Percentiles rank a stretch among this genome's conserved stretches.
Evolutionary conservation across 2,797 vertebrate genomes (phyloP).

Genomic region (Neosilurus hyrtlii): DNA sequence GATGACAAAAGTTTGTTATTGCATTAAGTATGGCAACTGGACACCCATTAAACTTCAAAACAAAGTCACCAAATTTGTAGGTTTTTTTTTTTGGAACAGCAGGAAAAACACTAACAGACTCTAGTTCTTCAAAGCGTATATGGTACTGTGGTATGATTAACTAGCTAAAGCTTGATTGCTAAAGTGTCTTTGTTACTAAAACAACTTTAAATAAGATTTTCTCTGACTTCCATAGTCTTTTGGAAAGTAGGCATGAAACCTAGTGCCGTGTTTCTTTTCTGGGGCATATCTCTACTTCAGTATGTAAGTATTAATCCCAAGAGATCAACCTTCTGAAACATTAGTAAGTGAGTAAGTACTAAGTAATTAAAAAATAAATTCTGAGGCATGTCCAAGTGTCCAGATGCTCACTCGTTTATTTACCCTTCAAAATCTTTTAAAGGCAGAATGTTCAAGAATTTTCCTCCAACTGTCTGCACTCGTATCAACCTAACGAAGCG

Average conservation of each 20-base stretch:
- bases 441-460: background rate
- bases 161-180: background rate
- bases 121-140: no score
- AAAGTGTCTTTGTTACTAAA: background rate
- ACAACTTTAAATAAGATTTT: no score
- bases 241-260: background rate
- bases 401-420: background rate
- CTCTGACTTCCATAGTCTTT: background rate
- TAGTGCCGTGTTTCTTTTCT: background rate
- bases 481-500: slow-evolving; percentile 21
- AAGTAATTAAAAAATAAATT: background rate
- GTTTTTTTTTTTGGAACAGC: no score
- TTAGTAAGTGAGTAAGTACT: no score
- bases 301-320: background rate
- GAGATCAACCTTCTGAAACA: background rate
- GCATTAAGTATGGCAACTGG: no score
- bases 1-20: no score
- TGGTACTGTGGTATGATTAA: no score
- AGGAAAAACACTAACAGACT: no score
- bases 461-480: background rate
- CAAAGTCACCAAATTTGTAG: no score
- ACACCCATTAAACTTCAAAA: no score
- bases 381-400: background rate
- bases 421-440: background rate
- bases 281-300: background rate